These are phyloP conservation scores for Liolophura sinensis DNA, from an alignment of 1,140 invertebrate species.

Conservation along the genomic window DNA sequence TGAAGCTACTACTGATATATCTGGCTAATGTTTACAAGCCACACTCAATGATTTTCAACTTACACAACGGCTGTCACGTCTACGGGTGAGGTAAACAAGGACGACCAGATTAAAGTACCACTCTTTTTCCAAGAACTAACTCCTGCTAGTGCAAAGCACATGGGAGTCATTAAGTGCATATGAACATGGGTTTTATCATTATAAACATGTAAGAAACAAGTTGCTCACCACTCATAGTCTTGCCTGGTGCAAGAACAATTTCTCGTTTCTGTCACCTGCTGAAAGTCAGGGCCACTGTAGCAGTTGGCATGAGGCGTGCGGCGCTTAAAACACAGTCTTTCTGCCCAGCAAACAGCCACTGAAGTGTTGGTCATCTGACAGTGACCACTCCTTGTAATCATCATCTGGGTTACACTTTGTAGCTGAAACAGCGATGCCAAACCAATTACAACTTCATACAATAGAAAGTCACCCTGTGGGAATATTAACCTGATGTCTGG, in stretches of 20 bases:
- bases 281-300: constrained; percentile 78
- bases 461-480: too few species aligned
- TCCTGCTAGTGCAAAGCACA: too few species aligned
- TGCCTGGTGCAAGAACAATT: constrained; percentile 76
- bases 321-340: constrained; percentile 74
- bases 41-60: too few species aligned
- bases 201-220: background rate
- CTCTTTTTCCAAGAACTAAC: too few species aligned
- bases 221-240: constrained; percentile 80
- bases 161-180: background rate
- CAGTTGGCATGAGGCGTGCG: constrained; percentile 73
- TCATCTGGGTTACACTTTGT: constrained; percentile 47
- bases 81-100: too few species aligned
- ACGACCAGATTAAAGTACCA: too few species aligned
- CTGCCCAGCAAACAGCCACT: constrained; percentile 74
- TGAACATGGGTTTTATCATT: background rate
- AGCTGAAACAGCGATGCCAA: too few species aligned
- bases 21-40: too few species aligned
- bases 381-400: constrained; percentile 84
- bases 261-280: constrained; percentile 69
- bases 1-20: too few species aligned
- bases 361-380: constrained; percentile 40
- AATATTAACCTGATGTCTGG: too few species aligned
- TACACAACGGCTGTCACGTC: too few species aligned
- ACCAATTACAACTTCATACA: too few species aligned